Evolutionary conservation across 2,113 vertebrate species (phyloP).

Genomic region (Grus americana): DNA sequence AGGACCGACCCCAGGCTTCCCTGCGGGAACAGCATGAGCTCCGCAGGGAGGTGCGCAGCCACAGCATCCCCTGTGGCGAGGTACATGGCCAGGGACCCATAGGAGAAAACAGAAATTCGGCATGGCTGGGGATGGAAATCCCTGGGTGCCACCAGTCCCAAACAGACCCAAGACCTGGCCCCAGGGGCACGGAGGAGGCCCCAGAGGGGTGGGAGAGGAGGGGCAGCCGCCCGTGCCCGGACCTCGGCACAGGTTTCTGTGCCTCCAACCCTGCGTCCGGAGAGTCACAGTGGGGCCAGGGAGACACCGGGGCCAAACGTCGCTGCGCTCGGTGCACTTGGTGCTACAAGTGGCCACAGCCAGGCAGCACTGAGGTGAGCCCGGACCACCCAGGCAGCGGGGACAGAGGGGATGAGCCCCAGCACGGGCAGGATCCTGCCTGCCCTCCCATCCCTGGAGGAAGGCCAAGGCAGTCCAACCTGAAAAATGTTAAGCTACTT

Average conservation of each 20-base stretch:
- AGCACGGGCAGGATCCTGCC: background rate
- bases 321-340: rapidly evolving
- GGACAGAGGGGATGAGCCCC: background rate
- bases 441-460: background rate
- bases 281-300: rapidly evolving
- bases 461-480: background rate
- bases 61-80: rapidly evolving
- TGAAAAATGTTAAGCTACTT: too few species aligned
- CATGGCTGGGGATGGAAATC: background rate
- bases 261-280: background rate
- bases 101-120: background rate
- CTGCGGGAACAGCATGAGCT: background rate
- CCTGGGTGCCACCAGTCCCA: background rate
- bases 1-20: background rate
- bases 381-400: rapidly evolving
- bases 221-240: background rate
- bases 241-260: background rate
- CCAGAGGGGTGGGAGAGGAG: background rate
- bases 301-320: rapidly evolving
- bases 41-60: rapidly evolving
- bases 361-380: rapidly evolving
- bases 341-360: background rate
- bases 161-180: background rate
- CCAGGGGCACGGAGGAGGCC: background rate
- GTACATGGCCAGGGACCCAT: rapidly evolving